Evolutionary conservation across 2,888 invertebrate species (phyloP).

Genomic region (Aethes cnicana): DNA sequence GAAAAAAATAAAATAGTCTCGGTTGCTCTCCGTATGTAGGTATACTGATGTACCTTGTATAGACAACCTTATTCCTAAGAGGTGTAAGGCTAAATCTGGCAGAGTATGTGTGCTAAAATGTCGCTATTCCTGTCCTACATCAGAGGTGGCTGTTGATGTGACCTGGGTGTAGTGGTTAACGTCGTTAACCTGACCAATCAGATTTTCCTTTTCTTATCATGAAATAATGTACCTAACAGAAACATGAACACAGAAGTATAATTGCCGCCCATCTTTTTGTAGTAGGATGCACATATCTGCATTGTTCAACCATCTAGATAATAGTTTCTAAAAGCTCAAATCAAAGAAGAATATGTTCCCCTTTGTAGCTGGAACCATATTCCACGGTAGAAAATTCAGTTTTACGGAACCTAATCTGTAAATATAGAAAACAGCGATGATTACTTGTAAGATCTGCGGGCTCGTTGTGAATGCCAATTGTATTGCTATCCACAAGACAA

Average conservation of each 20-base stretch:
- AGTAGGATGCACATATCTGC: constrained; percentile 8
- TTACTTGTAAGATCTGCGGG: constrained; percentile 4
- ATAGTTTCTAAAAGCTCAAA: constrained; percentile 21
- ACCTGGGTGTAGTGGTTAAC: constrained; percentile 77
- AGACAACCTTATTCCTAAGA: constrained; percentile 50
- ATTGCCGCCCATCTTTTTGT: constrained; percentile 27
- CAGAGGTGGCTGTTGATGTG: constrained; percentile 71
- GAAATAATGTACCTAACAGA: constrained; percentile 10
- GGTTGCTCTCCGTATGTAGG: constrained; percentile 48
- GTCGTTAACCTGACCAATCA: constrained; percentile 62
- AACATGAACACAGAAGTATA: constrained; percentile 10
- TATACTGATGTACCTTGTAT: constrained; percentile 47
- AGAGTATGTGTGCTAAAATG: constrained; percentile 51
- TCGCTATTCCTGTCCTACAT: constrained; percentile 43
- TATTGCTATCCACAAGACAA: no score
- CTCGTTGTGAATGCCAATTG: background rate
- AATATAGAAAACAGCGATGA: constrained; percentile 8
- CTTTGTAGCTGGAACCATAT: constrained; percentile 9
- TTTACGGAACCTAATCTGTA: constrained; percentile 4
- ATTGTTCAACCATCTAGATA: constrained; percentile 8
- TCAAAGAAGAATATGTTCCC: constrained; percentile 15
- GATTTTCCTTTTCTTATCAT: constrained; percentile 46
- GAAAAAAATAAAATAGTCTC: constrained; percentile 66
- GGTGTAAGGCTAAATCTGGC: constrained; percentile 55
- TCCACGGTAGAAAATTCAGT: constrained; percentile 3